A percentile compares a stretch with the other conserved stretches of the same genome.
phyloP scores from a whole-genome alignment of 2,888 invertebrate species.

The Diaperis boleti region DNA sequence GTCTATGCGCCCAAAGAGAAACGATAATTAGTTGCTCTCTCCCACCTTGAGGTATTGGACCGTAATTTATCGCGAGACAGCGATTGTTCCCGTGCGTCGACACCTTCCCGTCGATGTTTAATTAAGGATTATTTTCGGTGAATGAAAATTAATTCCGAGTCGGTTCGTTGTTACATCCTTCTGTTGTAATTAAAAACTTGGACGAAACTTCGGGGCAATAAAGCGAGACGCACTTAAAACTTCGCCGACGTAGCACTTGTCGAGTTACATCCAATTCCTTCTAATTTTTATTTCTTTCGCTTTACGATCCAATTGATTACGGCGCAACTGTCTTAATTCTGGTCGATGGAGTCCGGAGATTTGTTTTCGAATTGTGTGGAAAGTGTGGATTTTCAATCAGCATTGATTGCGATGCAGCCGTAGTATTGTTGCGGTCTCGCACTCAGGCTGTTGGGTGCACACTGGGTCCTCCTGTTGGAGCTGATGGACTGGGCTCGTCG shows the following conservation, averaged over 20 bases:
- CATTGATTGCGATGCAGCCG: too few species aligned
- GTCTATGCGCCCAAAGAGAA: constrained; percentile 27
- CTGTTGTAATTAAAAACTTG: constrained; percentile 37
- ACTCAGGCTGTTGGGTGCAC: too few species aligned
- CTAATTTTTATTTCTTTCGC: constrained; percentile 13
- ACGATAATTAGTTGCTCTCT: constrained; percentile 24
- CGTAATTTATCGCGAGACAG: constrained; percentile 13
- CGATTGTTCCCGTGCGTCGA: constrained; percentile 12
- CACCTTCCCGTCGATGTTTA: constrained; percentile 18
- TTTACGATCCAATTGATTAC: constrained; percentile 14
- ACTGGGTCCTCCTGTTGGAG: too few species aligned
- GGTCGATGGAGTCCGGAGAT: not conserved
- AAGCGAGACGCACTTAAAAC: constrained; percentile 34
- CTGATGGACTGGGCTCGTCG: too few species aligned
- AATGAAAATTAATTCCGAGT: constrained; percentile 35
- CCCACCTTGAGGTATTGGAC: constrained; percentile 18
- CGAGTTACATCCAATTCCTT: constrained; percentile 30
- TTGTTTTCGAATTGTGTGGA: too few species aligned
- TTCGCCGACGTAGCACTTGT: constrained; percentile 30
- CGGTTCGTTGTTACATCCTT: constrained; percentile 8
- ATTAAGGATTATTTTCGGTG: constrained; percentile 23
- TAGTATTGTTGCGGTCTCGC: too few species aligned
- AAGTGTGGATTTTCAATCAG: too few species aligned
- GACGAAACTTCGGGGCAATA: constrained; percentile 16
- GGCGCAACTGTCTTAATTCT: constrained; percentile 4